Base-by-base conservation (phyloP, 2,797 vertebrate species). In the Tapirus indicus region DNA sequence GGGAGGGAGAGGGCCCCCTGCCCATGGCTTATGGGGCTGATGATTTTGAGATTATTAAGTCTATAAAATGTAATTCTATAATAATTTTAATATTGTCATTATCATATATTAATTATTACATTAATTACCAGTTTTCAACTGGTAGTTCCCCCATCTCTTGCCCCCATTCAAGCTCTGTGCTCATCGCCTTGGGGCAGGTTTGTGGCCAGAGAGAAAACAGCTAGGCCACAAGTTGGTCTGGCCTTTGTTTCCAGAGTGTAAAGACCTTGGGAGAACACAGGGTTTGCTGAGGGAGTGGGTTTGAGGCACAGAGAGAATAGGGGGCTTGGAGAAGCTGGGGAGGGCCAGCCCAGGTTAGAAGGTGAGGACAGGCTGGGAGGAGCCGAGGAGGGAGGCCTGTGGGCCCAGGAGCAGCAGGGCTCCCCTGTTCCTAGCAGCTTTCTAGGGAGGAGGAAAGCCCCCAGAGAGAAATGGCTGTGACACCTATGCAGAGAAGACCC, bases 101-200 rank as follows among this genome's bases (percentile, higher is more conserved):
- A 66, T 85, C 62, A 56, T 32, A 44, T 44, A 66, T 29, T 87
- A 29, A 88, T 84, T 89, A 78, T 79, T 93, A 47, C 25, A 89
- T 77, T 72, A 83, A 82, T 95, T 64, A 85, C 21, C 44, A 88
- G 29, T 88, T 88, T 92, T 79, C 66, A 85, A 27, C 56, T 56
- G 18, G 41, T 69, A 64, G 54, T 72, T 77, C 14, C 41, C 47
- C 69, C 23, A 17, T 38, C 44, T 69, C 44, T 66, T 77, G 47
- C 14, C 27, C 64, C 74, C 38, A 20, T 47, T 93, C 83, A 66
- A 90, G 44, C 35, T 60, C 85, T 49, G 14, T 17, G 27, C 52
- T 83, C 83, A 47, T 16, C 38, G 20, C 10, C 75, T 58, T 66
- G 41, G 47, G 56, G 75, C 52, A 69, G 44, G 5, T 79, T 79